Evolutionary conservation across 2,888 invertebrate genomes (phyloP), one percentile per base, ranked within the genome.

Genomic region (Endotricha flammealis): DNA sequence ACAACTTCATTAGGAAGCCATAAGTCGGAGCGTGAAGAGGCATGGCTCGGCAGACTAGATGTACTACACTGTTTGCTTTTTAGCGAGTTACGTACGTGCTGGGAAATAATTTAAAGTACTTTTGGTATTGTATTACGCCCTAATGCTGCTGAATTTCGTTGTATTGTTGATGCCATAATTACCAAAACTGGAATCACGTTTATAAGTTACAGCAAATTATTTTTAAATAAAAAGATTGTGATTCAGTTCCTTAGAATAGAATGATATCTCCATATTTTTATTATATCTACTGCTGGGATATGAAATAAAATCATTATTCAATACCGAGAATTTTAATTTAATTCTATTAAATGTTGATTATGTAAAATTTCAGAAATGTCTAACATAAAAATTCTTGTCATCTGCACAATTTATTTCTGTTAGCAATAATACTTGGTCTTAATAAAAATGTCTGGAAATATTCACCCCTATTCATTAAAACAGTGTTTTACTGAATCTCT

Each of bases 1-100:
- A 70, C 77, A 78, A 78, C 73, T 80, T 81, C 74, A 74, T 80
- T 81, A 80, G 66, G 75, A 79, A 78, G 72, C 74, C 74, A 68
- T 78, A 79, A 73, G 74, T 64, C 59, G 65, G 50, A 58, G 64
- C 51, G 55, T 56, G 58, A 64, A 62, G 61, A 64, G 63, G 65
- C 63, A 54, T 58, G 54, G 58, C 58, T 45, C 52, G 51, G 48
- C 53, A 61, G 55, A 63, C 55, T 64, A 56, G 48, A 53, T 57
- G 53, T 62, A 57, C 50, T 51, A 52, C 54, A 53, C 46, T 64
- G 65, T 65, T 71, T 60, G 54, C 59, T 56, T 53, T 64, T 54
- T 53, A 56, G 48, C 46, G 40, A 56, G 50, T 46, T 53, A 49
- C 49, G 45, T 45, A 53, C 51, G 53, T 53, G 50, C 50, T 44